phyloP scores from a whole-genome alignment of 1,140 invertebrate genomes.

The Drosophila sucinea region DNA sequence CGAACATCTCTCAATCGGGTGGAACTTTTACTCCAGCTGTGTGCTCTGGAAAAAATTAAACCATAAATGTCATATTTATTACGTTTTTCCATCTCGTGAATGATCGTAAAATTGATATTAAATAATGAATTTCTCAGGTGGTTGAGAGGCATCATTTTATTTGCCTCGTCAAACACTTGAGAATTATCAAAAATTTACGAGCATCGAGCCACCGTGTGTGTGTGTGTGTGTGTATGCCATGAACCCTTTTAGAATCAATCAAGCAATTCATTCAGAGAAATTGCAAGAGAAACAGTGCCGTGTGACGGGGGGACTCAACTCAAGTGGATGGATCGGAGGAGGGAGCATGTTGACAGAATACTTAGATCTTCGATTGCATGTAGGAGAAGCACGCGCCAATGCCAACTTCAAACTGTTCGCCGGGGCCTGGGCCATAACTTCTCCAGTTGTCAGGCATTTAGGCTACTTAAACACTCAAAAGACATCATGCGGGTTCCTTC shows the following conservation, averaged over 20 bases:
- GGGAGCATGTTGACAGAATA: slow-evolving; percentile 64
- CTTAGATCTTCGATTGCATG: slow-evolving; percentile 54
- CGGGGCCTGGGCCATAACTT: slow-evolving; percentile 72
- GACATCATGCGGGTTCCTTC: slow-evolving; percentile 55
- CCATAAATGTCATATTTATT: slow-evolving; percentile 60
- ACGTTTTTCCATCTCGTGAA: slow-evolving; percentile 59
- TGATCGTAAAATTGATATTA: slow-evolving; percentile 70
- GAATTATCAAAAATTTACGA: slow-evolving; percentile 70
- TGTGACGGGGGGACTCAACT: slow-evolving; percentile 22
- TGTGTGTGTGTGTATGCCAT: neutral
- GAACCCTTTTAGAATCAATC: slow-evolving; percentile 64
- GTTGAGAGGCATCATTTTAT: slow-evolving; percentile 33
- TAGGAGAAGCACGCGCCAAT: slow-evolving; percentile 61
- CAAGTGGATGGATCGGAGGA: slow-evolving; percentile 47
- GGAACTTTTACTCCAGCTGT: no score
- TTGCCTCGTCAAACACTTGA: slow-evolving; percentile 57
- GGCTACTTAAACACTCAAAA: slow-evolving; percentile 77
- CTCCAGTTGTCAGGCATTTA: slow-evolving; percentile 73
- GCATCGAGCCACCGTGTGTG: slow-evolving; percentile 28
- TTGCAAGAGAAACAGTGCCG: slow-evolving; percentile 32
- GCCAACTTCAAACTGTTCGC: slow-evolving; percentile 62
- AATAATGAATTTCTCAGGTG: slow-evolving; percentile 63
- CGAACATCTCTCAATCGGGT: no score
- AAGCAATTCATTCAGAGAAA: slow-evolving; percentile 40
- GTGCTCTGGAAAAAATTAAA: no score